Evolutionary conservation across 2,797 vertebrate species (phyloP).

Genomic region (Typhlichthys eigenmanni): DNA sequence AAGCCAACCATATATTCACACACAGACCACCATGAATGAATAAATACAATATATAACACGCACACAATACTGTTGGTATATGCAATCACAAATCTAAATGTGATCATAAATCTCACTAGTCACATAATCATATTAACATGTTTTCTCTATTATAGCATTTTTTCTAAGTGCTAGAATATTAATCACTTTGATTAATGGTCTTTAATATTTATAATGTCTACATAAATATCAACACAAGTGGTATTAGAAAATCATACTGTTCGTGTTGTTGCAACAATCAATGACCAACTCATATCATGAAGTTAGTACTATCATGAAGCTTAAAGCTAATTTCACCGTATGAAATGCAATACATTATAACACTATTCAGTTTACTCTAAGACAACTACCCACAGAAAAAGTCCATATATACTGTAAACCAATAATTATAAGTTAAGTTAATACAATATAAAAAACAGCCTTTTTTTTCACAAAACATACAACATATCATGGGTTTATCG

Average conservation of each 20-base stretch:
- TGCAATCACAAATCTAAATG: slow-evolving; percentile 41
- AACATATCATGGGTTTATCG: slow-evolving; percentile 21
- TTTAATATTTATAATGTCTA: slow-evolving; percentile 39
- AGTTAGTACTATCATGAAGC: slow-evolving; percentile 32
- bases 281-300: slow-evolving; percentile 7
- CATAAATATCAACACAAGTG: slow-evolving; percentile 41
- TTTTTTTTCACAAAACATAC: slow-evolving; percentile 31
- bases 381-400: slow-evolving; percentile 63
- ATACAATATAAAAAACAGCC: slow-evolving; percentile 43
- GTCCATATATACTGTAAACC: slow-evolving; percentile 39
- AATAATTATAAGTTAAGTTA: slow-evolving; percentile 75
- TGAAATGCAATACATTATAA: slow-evolving; percentile 51
- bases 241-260: slow-evolving; percentile 30
- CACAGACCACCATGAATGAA: slow-evolving; percentile 31
- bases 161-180: slow-evolving; percentile 59
- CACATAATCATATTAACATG: slow-evolving; percentile 26
- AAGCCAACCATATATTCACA: slow-evolving; percentile 31
- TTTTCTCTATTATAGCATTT: slow-evolving; percentile 34
- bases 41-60: slow-evolving; percentile 51
- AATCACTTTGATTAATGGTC: slow-evolving; percentile 26
- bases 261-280: slow-evolving; percentile 23
- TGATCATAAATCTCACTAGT: slow-evolving; percentile 29
- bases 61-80: slow-evolving; percentile 43
- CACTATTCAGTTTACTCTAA: slow-evolving; percentile 64
- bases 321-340: slow-evolving; percentile 51